phyloP scores from a whole-genome alignment of 2,888 invertebrate genomes.

The Entomobrya multifasciata region DNA sequence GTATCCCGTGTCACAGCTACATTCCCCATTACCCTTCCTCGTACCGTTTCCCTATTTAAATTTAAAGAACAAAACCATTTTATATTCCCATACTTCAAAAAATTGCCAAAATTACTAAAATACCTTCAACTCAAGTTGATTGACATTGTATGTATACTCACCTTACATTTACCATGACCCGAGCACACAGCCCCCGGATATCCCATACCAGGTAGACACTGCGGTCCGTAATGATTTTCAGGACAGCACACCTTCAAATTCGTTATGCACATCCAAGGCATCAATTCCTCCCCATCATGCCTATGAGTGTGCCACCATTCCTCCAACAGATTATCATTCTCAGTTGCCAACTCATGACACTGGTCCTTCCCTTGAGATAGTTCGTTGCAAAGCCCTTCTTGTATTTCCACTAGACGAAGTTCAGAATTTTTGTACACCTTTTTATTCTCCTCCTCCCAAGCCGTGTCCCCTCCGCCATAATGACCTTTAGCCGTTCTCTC shows the following conservation, averaged over 20 bases:
- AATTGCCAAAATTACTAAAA: not conserved
- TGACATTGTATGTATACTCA: too few species aligned
- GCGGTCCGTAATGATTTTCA: conserved; percentile 89
- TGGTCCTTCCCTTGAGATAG: conserved; percentile 86
- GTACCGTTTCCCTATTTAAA: conserved; percentile 91
- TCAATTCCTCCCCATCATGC: conserved; percentile 85
- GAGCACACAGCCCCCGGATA: conserved; percentile 88
- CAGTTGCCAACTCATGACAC: conserved; percentile 92
- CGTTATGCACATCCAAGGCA: conserved; percentile 90
- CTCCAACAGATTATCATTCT: conserved; percentile 90
- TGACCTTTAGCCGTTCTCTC: conserved; percentile 91
- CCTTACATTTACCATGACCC: conserved; percentile 90
- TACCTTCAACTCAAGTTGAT: too few species aligned
- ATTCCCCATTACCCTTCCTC: conserved; percentile 94
- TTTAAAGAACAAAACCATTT: not conserved
- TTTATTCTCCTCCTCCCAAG: conserved; percentile 95
- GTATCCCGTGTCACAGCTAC: conserved; percentile 92
- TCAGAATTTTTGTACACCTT: conserved; percentile 92
- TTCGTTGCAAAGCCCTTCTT: conserved; percentile 92
- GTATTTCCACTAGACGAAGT: conserved; percentile 93
- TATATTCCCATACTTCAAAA: too few species aligned
- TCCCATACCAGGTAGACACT: conserved; percentile 91
- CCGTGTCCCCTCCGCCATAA: conserved; percentile 95
- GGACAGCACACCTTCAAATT: conserved; percentile 91
- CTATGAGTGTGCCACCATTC: conserved; percentile 92